Conservation (phyloP, 2,113 vertebrate species). For the Brachypteracias leptosomus region DNA sequence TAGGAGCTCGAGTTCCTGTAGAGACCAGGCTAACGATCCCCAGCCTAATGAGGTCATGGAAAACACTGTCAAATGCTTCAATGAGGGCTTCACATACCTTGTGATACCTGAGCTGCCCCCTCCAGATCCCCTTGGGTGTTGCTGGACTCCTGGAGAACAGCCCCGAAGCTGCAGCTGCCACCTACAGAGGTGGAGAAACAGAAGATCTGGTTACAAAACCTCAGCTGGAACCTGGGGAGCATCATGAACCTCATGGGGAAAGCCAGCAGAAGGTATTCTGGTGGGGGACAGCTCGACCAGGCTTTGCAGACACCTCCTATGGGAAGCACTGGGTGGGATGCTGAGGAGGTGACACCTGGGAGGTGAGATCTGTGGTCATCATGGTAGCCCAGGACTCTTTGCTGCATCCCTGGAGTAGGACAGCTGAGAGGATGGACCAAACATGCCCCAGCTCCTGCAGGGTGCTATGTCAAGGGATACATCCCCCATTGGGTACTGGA, state of each 20-base stretch:
- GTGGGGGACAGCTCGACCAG: not conserved
- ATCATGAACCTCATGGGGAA: fast-evolving
- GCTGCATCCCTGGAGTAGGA: not conserved
- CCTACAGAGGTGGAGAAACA: not conserved
- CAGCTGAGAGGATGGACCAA: fast-evolving
- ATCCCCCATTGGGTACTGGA: fast-evolving
- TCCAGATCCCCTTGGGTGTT: not conserved
- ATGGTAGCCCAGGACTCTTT: not conserved
- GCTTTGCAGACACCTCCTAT: not conserved
- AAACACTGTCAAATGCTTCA: conserved; percentile 14
- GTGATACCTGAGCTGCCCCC: conserved; percentile 29
- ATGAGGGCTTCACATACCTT: conserved; percentile 27
- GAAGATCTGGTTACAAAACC: not conserved
- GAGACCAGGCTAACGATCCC: not conserved
- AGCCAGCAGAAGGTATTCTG: not conserved
- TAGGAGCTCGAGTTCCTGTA: conserved; percentile 24
- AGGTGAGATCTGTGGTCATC: not conserved
- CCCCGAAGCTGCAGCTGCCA: not conserved
- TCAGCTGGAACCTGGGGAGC: not conserved
- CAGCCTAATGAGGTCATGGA: conserved; percentile 41
- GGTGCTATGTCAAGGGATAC: not conserved
- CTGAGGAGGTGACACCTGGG: not conserved
- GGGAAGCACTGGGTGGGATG: fast-evolving
- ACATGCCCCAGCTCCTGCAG: not conserved
- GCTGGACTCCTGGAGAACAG: conserved; percentile 20